These are phyloP conservation scores for Athrips mouffetella DNA, from an alignment of 2,888 invertebrate species.

Conservation along the genomic window DNA sequence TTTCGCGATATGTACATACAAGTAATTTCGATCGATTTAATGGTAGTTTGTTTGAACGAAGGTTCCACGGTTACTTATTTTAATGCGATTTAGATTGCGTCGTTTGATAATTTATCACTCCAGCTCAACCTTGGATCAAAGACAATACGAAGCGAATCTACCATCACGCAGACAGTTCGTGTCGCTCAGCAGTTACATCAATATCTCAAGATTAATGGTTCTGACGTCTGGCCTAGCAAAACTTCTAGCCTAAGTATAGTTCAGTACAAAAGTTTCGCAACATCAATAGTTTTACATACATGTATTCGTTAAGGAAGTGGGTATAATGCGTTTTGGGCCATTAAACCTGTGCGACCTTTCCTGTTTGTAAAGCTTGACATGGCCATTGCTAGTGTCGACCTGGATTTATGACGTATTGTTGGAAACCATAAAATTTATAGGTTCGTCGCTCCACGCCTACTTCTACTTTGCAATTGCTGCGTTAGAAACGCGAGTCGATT, in stretches of 20 bases:
- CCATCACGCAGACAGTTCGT: constrained; percentile 36
- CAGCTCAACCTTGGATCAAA: constrained; percentile 32
- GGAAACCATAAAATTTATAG: constrained; percentile 48
- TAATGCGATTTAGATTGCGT: constrained; percentile 2
- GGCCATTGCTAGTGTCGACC: constrained; percentile 32
- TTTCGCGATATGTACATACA: too few species aligned
- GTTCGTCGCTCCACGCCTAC: constrained; percentile 37
- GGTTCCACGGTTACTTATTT: too few species aligned
- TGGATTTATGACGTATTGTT: constrained; percentile 54
- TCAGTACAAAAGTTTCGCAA: constrained; percentile 4
- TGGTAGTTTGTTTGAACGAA: too few species aligned
- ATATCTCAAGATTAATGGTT: constrained; percentile 2
- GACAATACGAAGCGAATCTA: constrained; percentile 30
- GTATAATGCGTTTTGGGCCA: constrained; percentile 9
- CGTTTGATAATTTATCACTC: constrained; percentile 23
- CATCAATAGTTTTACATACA: constrained; percentile 1
- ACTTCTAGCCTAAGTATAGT: background rate
- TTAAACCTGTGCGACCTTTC: constrained; percentile 29
- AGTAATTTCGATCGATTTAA: too few species aligned
- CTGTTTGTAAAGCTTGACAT: constrained; percentile 26
- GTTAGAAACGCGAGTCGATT: background rate
- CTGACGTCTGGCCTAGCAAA: background rate
- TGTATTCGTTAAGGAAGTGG: constrained; percentile 16
- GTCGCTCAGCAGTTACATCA: constrained; percentile 26
- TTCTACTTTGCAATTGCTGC: background rate